Conservation (phyloP, 53 echinoderm and acorn worm genomes). For the Pentamera pediparva region DNA sequence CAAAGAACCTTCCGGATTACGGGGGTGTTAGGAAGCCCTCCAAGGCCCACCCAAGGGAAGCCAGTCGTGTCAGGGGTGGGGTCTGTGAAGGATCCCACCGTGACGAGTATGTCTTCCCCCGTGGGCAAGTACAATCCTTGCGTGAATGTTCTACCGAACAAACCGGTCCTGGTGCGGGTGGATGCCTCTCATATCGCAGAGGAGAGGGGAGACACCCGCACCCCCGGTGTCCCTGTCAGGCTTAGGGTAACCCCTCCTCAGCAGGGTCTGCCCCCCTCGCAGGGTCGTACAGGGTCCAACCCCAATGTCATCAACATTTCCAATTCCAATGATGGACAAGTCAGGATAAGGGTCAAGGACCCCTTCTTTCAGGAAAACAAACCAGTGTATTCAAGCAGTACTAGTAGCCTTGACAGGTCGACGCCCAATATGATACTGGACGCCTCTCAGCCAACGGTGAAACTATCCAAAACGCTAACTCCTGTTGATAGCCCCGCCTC, state of each 20-base stretch:
- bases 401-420: neutral
- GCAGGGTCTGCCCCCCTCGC: neutral
- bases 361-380: neutral
- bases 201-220: conserved; percentile 13
- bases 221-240: neutral
- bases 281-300: neutral
- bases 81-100: neutral
- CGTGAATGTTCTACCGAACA: conserved; percentile 19
- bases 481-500: neutral
- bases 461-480: conserved; percentile 6
- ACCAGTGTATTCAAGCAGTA: conserved; percentile 20
- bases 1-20: conserved; percentile 49
- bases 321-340: conserved; percentile 17
- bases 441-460: conserved; percentile 4
- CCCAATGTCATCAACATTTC: conserved; percentile 11
- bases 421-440: conserved; percentile 19
- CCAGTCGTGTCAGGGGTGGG: neutral
- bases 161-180: conserved; percentile 19
- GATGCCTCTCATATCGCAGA: conserved; percentile 3
- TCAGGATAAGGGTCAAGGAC: conserved; percentile 23
- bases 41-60: neutral
- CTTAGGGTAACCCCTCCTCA: neutral
- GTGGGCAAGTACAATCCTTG: neutral
- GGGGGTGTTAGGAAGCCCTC: conserved; percentile 33
- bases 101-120: neutral